These are phyloP conservation scores for Lasioglossum zephyrum DNA, from an alignment of 2,888 invertebrate genomes.

Conservation along the genomic window DNA sequence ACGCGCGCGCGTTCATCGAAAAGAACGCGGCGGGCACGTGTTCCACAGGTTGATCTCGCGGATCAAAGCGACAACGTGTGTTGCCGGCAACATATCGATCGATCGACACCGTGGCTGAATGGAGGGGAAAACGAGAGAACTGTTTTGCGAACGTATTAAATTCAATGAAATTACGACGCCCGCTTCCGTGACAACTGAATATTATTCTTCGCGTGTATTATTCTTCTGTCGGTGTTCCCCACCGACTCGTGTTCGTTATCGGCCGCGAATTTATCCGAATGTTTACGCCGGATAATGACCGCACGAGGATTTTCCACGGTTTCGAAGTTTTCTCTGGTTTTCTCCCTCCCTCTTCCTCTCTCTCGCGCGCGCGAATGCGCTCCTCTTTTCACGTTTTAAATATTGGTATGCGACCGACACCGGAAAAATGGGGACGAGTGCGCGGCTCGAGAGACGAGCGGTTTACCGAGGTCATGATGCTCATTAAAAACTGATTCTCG, in stretches of 20 bases:
- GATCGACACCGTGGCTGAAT: background rate
- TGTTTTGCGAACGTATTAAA: background rate
- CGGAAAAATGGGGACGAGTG: background rate
- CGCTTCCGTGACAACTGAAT: background rate
- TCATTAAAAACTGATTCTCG: conserved; percentile 36
- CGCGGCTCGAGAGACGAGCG: background rate
- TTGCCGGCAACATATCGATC: background rate
- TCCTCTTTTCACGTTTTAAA: background rate
- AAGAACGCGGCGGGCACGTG: conserved; percentile 6
- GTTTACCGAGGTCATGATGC: conserved; percentile 28
- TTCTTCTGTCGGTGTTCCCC: background rate
- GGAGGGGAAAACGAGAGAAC: background rate
- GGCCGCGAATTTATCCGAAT: background rate
- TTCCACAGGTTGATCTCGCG: conserved; percentile 13
- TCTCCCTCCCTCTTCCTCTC: background rate
- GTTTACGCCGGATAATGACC: background rate
- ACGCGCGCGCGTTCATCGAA: background rate
- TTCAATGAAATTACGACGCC: conserved; percentile 1
- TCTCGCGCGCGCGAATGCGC: background rate
- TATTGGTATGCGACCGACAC: background rate
- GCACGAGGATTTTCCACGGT: background rate
- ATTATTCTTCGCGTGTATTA: background rate
- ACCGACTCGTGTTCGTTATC: background rate
- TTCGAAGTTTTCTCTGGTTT: background rate
- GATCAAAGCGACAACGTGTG: conserved; percentile 6